Conservation (phyloP, 2,113 vertebrate genomes). For the Thamnophis sirtalis region DNA sequence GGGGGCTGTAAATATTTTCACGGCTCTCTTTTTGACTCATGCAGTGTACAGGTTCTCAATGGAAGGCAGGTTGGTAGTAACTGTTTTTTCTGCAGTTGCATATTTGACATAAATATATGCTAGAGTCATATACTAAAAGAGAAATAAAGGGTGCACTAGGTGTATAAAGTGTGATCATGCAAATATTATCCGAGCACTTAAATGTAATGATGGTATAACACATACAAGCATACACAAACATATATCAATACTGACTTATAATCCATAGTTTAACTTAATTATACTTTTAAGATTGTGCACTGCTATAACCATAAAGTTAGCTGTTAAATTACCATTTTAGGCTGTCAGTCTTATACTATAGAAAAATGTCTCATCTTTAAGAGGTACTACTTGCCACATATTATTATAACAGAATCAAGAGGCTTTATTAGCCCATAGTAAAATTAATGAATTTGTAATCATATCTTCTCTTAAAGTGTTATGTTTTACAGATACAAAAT, state of each 20-base stretch:
- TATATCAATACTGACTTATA: neutral
- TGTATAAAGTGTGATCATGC: neutral
- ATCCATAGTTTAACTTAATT: neutral
- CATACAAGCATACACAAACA: neutral
- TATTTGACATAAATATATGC: neutral
- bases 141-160: neutral
- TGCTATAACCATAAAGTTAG: neutral
- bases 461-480: neutral
- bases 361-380: neutral
- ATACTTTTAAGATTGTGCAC: neutral
- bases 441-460: neutral
- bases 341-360: neutral
- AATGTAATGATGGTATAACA: neutral
- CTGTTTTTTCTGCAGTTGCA: no score
- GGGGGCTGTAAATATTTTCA: no score
- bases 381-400: neutral
- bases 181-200: neutral
- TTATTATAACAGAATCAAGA: neutral
- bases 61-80: no score
- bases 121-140: neutral
- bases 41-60: no score
- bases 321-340: neutral
- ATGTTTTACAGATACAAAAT: neutral
- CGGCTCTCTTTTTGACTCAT: no score
- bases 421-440: neutral